Base-by-base conservation (phyloP, 92 coral and sea anemone species). In the Epizoanthus rinbou region DNA sequence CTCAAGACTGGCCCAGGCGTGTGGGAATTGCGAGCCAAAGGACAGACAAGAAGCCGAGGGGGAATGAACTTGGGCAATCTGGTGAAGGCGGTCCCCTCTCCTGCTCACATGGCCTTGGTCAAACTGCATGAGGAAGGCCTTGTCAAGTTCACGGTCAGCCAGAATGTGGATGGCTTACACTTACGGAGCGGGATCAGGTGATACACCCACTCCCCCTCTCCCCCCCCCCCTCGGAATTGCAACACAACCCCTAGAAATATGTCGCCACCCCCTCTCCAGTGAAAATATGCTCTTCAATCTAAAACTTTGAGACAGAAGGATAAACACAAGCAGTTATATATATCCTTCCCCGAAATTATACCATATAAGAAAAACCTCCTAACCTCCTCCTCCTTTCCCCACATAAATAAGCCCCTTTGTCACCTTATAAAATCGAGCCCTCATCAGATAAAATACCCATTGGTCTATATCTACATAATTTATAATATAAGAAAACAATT, bases 91-190 rank as follows among this genome's bases (percentile, higher is more conserved):
- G 60, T 86, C 41, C 95, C 95, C 1, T 91, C 95, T 24, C 33
- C 74, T 18, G 62, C 95, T 4, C 95, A 91, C 70, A 91, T 91
- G 95, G 88, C 92, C 21, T 66, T 91, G 14, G 92, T 80, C 4
- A 84, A 84, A 68, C 69, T 91, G 22, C 95, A 89, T 71, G 70
- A 91, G 65, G 91, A 84, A 52, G 95, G 95, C 6, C 81, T 89
- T 75, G 87, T 91, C 43, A 89, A 91, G 75, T 89, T 91, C 70
- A 89, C 88, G 14, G 92, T 91, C 73, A 91, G 91, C 81, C 95
- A 91, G 76, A 91, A 91, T 59, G 86, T 87, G 16, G 95, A 91
- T 86, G 95, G 95, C 39, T 85, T 91, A 10, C 95, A 91, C 52
- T 79, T 86, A 1, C 89, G 95, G 43, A 91, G 95, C 54, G 95